phyloP scores from a whole-genome alignment of 2,888 invertebrate species.

The Gryllus longicercus region DNA sequence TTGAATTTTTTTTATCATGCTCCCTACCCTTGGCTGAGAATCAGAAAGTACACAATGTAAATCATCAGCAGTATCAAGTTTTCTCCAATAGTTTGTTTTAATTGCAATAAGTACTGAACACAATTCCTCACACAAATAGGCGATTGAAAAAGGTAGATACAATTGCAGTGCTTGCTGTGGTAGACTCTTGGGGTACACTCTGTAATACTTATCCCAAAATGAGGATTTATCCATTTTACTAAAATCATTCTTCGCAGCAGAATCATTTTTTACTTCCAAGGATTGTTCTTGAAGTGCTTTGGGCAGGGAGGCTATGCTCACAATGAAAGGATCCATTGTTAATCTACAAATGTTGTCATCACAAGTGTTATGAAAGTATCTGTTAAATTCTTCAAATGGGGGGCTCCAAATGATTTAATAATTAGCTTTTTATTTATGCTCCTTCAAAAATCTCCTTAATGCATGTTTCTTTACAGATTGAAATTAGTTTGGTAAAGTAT shows the following conservation, averaged over 20 bases:
- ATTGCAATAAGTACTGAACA: background rate
- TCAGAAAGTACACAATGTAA: no score
- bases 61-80: no score
- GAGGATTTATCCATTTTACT: no score
- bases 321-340: conserved; percentile 37
- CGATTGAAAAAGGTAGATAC: background rate
- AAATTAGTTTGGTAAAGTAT: background rate
- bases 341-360: background rate
- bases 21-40: no score
- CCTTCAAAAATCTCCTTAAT: background rate
- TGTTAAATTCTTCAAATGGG: background rate
- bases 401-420: background rate
- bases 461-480: background rate
- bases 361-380: background rate
- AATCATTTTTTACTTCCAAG: background rate
- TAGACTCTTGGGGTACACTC: background rate
- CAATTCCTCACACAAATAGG: background rate
- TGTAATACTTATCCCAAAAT: no score
- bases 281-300: background rate
- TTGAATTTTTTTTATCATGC: no score
- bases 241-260: background rate
- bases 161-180: background rate
- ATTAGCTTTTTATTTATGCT: background rate
- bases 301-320: background rate
- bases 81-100: background rate